Evolutionary conservation across 1,140 invertebrate genomes (phyloP).

Genomic region (Adelges cooleyi): DNA sequence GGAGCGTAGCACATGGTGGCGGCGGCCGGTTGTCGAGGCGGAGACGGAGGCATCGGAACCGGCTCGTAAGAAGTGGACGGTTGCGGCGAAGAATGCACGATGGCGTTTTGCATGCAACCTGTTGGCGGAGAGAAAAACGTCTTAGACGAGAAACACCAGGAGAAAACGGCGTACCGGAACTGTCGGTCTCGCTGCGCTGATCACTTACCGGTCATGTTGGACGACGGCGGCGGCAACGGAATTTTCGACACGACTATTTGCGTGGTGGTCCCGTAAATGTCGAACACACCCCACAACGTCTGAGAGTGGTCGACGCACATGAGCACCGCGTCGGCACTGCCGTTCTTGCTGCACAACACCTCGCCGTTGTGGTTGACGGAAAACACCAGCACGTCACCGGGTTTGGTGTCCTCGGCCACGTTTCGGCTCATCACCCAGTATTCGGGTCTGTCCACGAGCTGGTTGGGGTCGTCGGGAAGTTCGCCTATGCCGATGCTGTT

Average conservation of each 20-base stretch:
- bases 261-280: conserved; percentile 88
- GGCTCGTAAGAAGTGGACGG: background rate
- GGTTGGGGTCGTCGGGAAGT: conserved; percentile 85
- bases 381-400: conserved; percentile 85
- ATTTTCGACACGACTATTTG: conserved; percentile 44
- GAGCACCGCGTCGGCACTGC: conserved; percentile 61
- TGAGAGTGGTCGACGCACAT: conserved; percentile 91
- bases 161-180: no score
- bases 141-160: no score
- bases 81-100: background rate
- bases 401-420: conserved; percentile 66
- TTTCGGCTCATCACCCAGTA: conserved; percentile 96
- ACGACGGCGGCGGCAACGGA: background rate
- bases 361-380: conserved; percentile 69
- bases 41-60: background rate
- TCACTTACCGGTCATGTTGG: background rate
- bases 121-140: no score
- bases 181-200: no score
- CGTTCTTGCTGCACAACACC: conserved; percentile 80
- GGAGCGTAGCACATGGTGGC: background rate
- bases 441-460: conserved; percentile 78
- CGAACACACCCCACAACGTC: conserved; percentile 86
- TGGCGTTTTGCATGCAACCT: background rate
- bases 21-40: background rate
- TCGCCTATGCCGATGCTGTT: conserved; percentile 54